Base-by-base conservation (phyloP, 35 echinoderm and acorn worm species). In the Patiria miniata region DNA sequence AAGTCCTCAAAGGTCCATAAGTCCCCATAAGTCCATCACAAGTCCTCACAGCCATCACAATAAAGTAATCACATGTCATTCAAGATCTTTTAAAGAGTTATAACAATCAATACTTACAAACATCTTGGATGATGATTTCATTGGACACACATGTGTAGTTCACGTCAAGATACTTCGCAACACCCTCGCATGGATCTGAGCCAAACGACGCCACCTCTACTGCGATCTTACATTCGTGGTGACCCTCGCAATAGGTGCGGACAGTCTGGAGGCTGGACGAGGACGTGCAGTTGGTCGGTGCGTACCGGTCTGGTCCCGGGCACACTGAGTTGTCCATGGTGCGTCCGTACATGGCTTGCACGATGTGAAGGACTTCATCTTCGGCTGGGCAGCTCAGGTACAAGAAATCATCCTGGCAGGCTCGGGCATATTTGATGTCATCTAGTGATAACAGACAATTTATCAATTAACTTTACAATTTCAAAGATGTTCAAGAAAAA, bases 361-460 rank as follows among this genome's bases (percentile, higher is more conserved):
- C 57, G 42, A 95, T 85, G 69, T 92, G 59, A 8, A 94, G 80
- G 3, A 92, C 89, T 14, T 96, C 69, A 22, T 82, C 77, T 14
- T 65, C 69, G 1, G 36, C 29, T 1, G 68, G 85, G 78, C 94
- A 96, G 21, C 59, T 80, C 8, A 96, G 47, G 7, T 89, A 90
- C 54, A 96, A 32, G 59, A 96, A 96, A 68, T 96, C 89, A 51
- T 90, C 94, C 82, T 96, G 80, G 38, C 94, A 96, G 12, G 83
- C 86, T 21, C 94, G 89, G 1, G 47, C 81, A 50, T 91, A 88
- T 54, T 92, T n/a, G 50, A 87, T 81, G 65, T 68, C 87, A 36
- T 95, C 93, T 95, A 69, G 28, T 36, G 34, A 69, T 34, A 69
- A 8, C 14, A 69, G 21, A 10, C 1, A 69, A 69, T 32, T 10